Conservation (phyloP, 2,797 vertebrate species). For the Rousettus madagascariensis region DNA sequence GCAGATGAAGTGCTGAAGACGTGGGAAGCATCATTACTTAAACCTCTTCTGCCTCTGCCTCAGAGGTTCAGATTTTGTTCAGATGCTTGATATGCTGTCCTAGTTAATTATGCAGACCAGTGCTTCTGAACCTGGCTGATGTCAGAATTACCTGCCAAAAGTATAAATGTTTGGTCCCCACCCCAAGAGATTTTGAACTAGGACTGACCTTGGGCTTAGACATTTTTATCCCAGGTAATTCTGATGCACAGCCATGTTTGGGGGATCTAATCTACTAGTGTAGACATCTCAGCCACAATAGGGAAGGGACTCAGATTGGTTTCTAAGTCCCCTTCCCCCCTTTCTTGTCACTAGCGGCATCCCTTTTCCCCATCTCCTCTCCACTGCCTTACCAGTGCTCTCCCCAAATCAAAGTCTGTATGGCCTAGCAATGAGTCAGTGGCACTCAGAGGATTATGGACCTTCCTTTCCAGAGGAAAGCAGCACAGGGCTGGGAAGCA, state of each 20-base stretch:
- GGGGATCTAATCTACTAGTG: not conserved
- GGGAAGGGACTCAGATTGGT: not conserved
- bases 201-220: not conserved
- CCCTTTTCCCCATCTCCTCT: not conserved
- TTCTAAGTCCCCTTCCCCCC: not conserved
- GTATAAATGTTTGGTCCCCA: not conserved
- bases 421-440: conserved; percentile 42
- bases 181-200: not conserved
- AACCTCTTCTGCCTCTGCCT: not conserved
- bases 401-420: conserved; percentile 13
- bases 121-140: not conserved
- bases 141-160: not conserved
- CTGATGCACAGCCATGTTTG: not conserved
- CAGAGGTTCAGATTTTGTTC: conserved; percentile 16
- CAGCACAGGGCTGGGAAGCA: not conserved
- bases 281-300: not conserved
- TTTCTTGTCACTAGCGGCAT: conserved; percentile 1
- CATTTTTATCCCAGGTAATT: conserved; percentile 3
- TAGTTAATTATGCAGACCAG: not conserved
- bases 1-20: not conserved
- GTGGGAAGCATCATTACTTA: not conserved
- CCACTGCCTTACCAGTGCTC: not conserved
- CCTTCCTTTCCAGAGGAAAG: conserved; percentile 11
- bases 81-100: not conserved
- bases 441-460: not conserved